Percentiles rank a stretch among this genome's conserved stretches.
phyloP scores from a whole-genome alignment of 2,888 invertebrate species.

The Phortica okadai region DNA sequence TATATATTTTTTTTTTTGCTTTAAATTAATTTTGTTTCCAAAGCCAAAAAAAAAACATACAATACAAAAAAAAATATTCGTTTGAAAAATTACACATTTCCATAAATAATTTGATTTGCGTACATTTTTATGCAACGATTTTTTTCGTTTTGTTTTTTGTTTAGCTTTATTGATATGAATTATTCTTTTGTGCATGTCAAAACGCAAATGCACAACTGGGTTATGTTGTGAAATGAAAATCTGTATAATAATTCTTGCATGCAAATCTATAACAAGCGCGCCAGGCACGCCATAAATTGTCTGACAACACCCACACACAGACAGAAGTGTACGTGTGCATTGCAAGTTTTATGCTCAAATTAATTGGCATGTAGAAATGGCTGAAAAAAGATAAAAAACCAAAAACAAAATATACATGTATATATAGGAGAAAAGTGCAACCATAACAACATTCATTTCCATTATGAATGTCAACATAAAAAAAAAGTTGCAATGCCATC shows the following conservation, averaged over 20 bases:
- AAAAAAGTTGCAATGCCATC: conserved; percentile 31
- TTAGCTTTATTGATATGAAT: not conserved
- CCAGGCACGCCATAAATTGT: conserved; percentile 2
- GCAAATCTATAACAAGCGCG: not conserved
- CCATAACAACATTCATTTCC: conserved; percentile 61
- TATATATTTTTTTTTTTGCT: not conserved
- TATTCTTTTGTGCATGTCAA: not conserved
- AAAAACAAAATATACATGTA: conserved; percentile 6
- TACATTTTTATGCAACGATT: conserved; percentile 13
- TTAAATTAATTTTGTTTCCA: too few species aligned
- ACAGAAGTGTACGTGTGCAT: not conserved
- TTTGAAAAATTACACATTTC: not conserved
- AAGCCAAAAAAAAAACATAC: not conserved
- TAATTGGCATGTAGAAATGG: conserved; percentile 46
- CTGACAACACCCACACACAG: not conserved
- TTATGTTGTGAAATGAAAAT: not conserved
- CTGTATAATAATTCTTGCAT: not conserved
- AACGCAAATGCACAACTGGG: not conserved
- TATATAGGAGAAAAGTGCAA: conserved; percentile 38
- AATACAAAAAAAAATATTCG: not conserved
- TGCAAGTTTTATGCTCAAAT: not conserved
- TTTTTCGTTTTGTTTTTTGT: not conserved
- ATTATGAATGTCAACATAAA: conserved; percentile 64
- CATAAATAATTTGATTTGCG: not conserved
- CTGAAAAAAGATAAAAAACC: conserved; percentile 26